These are phyloP conservation scores for Syrmaticus mikado DNA, from an alignment of 2,113 vertebrate species.

Conservation along the genomic window DNA sequence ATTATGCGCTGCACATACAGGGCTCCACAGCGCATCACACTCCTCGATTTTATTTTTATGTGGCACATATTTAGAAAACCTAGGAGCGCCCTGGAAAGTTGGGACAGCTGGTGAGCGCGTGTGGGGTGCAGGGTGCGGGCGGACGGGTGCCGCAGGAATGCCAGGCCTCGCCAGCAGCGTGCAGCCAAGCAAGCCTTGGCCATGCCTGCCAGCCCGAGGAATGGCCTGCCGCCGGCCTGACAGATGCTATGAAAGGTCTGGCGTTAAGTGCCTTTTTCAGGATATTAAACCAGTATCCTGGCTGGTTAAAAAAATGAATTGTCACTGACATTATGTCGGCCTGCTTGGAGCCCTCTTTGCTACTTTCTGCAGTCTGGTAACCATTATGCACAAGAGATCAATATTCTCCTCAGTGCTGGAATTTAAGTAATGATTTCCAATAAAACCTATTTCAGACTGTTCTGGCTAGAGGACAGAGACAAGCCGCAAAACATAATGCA, in stretches of 20 bases:
- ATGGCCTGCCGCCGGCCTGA: conserved; percentile 55
- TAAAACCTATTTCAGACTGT: conserved; percentile 80
- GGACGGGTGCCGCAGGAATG: conserved; percentile 61
- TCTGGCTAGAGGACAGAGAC: conserved; percentile 75
- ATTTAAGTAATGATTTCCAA: conserved; percentile 86
- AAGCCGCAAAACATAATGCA: conserved; percentile 73
- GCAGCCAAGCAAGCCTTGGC: conserved; percentile 44
- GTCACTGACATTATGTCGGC: conserved; percentile 80
- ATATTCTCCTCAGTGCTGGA: conserved; percentile 74
- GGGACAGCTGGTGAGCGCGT: conserved; percentile 76
- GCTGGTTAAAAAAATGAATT: conserved; percentile 80
- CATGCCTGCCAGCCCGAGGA: conserved; percentile 58
- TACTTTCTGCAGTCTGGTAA: conserved; percentile 81
- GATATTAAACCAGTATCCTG: conserved; percentile 84
- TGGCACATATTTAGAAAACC: conserved; percentile 78
- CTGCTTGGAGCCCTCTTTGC: conserved; percentile 72
- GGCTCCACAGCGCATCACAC: conserved; percentile 24
- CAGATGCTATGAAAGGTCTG: conserved; percentile 79
- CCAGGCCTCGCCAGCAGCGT: conserved; percentile 41
- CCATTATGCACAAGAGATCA: conserved; percentile 78
- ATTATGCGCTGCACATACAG: conserved; percentile 57
- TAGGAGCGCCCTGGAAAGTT: conserved; percentile 75
- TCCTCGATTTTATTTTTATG: conserved; percentile 77
- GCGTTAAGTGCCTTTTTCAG: conserved; percentile 83
- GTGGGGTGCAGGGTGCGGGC: background rate